A percentile compares a stretch with the other conserved stretches of the same genome.
phyloP scores from a whole-genome alignment of 64 coral and sea anemone species.

The Pocillopora damicornis region DNA sequence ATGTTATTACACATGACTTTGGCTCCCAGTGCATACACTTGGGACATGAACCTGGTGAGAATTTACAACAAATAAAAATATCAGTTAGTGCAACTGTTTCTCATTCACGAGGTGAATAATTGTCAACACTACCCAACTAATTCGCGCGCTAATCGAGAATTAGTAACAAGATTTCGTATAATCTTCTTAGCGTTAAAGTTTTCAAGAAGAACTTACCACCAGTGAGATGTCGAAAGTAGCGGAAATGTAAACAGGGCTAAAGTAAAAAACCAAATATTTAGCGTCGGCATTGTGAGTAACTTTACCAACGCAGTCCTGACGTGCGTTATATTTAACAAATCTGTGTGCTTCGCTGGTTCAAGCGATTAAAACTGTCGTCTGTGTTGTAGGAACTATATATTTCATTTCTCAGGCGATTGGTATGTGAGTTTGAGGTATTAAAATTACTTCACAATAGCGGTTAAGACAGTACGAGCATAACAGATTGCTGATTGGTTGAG shows the following conservation, averaged over 20 bases:
- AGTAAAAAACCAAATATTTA: constrained; percentile 9
- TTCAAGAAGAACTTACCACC: constrained; percentile 23
- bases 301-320: background rate
- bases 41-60: constrained; percentile 88
- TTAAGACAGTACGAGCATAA: background rate
- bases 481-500: background rate
- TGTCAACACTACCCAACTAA: background rate
- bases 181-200: constrained; percentile 21
- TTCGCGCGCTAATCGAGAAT: background rate
- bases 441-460: constrained; percentile 29
- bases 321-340: background rate
- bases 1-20: constrained; percentile 96
- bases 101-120: background rate
- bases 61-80: background rate
- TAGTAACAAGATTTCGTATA: background rate
- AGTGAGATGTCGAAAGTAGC: constrained; percentile 25
- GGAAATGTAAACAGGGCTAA: constrained; percentile 12
- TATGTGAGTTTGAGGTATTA: constrained; percentile 14
- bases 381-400: background rate
- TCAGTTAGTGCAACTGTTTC: constrained; percentile 26
- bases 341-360: background rate
- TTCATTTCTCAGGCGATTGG: background rate
- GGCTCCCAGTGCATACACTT: constrained; percentile 86
- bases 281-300: background rate
- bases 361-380: constrained; percentile 22